phyloP scores from a whole-genome alignment of 1,140 invertebrate genomes.

The Lineus longissimus region DNA sequence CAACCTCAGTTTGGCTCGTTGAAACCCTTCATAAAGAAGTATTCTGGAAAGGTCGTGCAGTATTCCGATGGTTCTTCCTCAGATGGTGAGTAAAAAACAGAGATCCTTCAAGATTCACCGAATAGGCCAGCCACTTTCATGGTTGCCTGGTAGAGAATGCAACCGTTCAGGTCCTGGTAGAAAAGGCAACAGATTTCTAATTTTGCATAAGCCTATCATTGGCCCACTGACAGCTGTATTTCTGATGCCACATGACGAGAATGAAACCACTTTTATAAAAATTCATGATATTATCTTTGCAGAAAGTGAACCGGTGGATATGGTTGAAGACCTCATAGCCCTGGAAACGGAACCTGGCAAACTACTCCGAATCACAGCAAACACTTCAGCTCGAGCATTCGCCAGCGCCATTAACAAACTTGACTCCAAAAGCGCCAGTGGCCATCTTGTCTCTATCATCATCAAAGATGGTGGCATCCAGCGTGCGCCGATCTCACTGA shows the following conservation, averaged over 20 bases:
- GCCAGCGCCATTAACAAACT: conserved; percentile 16
- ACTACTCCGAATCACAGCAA: conserved; percentile 34
- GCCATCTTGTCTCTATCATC: conserved; percentile 44
- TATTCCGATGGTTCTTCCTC: neutral
- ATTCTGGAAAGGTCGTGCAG: conserved; percentile 25
- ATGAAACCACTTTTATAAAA: no score
- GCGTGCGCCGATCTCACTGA: conserved; percentile 35
- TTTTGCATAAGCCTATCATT: no score
- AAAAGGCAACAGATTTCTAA: no score
- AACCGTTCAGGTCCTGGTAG: no score
- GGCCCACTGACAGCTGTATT: no score
- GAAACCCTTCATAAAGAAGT: conserved; percentile 47
- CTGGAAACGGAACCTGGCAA: conserved; percentile 40
- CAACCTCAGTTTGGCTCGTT: conserved; percentile 44
- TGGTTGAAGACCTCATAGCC: conserved; percentile 26
- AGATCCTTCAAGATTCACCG: neutral
- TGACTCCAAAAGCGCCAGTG: conserved; percentile 27
- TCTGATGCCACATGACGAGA: no score
- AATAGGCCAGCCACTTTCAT: no score
- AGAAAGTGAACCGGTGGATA: neutral
- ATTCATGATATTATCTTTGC: neutral
- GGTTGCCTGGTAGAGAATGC: no score
- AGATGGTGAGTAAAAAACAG: neutral
- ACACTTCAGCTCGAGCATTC: conserved; percentile 37
- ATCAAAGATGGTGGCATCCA: conserved; percentile 36